Evolutionary conservation across 2,113 vertebrate species (phyloP).

Genomic region (Athene noctua): DNA sequence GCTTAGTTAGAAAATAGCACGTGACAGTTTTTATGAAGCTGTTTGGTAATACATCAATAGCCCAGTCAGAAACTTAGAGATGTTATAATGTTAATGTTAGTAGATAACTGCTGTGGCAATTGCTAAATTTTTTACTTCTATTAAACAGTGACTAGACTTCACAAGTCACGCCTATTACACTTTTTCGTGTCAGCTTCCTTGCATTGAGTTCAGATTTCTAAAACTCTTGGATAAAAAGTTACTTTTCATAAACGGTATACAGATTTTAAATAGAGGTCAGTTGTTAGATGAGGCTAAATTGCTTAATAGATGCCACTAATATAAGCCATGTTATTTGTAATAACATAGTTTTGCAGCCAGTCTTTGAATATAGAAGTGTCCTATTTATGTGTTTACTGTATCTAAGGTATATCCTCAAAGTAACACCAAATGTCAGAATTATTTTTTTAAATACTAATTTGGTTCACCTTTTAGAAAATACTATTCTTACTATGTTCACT

Average conservation of each 20-base stretch:
- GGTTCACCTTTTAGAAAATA: neutral
- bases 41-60: neutral
- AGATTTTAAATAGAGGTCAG: neutral
- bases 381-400: neutral
- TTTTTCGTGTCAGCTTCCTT: neutral
- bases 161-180: rapidly evolving
- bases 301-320: neutral
- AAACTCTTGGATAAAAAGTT: neutral
- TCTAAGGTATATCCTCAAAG: neutral
- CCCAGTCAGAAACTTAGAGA: neutral
- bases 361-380: neutral
- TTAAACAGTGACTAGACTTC: neutral
- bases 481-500: neutral
- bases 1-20: neutral
- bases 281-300: neutral
- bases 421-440: neutral
- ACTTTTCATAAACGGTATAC: neutral
- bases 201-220: rapidly evolving
- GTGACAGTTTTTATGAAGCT: neutral
- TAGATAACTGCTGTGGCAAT: neutral
- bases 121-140: neutral
- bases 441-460: neutral
- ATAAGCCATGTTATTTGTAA: neutral
- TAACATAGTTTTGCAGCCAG: rapidly evolving
- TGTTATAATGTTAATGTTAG: neutral